Conservation (phyloP, 2,888 invertebrate species). For the Hypercompe scribonia region DNA sequence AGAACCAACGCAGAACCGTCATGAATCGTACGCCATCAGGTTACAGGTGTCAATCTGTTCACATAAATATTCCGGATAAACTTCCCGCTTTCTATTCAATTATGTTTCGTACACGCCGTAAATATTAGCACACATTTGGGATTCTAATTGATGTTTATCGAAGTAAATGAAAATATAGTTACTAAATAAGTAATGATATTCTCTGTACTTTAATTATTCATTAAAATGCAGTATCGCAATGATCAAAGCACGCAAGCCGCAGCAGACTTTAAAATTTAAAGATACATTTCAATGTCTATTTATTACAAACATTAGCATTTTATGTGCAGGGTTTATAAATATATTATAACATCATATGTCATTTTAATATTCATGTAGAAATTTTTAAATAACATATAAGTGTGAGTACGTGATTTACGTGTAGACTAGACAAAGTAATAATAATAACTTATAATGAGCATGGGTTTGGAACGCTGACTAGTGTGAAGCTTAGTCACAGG, state of each 20-base stretch:
- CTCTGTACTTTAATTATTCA: background rate
- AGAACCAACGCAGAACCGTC: slow-evolving; percentile 47
- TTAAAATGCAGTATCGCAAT: background rate
- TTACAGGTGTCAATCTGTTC: slow-evolving; percentile 67
- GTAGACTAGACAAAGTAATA: background rate
- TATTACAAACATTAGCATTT: background rate
- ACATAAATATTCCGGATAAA: slow-evolving; percentile 63
- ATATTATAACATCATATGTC: background rate
- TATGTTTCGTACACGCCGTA: slow-evolving; percentile 41
- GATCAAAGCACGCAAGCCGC: background rate
- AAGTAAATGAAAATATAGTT: slow-evolving; percentile 3
- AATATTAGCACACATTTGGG: slow-evolving; percentile 45
- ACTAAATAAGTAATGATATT: background rate
- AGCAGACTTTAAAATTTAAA: background rate
- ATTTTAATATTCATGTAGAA: background rate
- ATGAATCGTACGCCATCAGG: slow-evolving; percentile 48
- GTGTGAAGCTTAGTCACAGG: background rate
- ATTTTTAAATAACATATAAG: background rate
- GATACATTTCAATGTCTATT: background rate
- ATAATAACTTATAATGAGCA: no score
- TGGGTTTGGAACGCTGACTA: background rate
- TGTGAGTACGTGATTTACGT: no score
- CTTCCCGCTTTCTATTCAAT: slow-evolving; percentile 58
- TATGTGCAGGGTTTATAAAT: background rate
- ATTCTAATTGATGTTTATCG: slow-evolving; percentile 44